phyloP scores from a whole-genome alignment of 2,888 invertebrate species.

The Sminthurinus aureus region DNA sequence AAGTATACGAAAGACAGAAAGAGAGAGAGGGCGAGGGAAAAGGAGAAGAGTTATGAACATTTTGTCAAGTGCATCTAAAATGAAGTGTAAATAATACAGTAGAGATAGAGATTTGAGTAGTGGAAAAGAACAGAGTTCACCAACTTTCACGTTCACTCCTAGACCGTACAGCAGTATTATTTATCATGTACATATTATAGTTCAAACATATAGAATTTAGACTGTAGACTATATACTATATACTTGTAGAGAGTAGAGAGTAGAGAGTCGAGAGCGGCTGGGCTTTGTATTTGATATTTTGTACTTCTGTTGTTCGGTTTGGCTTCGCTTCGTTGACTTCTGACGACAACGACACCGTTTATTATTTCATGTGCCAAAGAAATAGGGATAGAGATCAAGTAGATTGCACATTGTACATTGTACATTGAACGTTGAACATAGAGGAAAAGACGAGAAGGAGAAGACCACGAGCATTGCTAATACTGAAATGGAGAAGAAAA shows the following conservation, averaged over 20 bases:
- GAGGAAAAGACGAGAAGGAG: not conserved
- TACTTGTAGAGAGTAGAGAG: not conserved
- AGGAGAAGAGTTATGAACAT: not conserved
- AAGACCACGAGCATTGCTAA: too few relatives aligned
- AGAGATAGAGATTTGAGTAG: not conserved
- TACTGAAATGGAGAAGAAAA: not conserved
- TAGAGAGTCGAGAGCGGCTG: not conserved
- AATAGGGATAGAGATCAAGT: not conserved
- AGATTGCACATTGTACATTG: not conserved
- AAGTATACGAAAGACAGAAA: too few relatives aligned
- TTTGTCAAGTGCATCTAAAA: slow-evolving; percentile 1
- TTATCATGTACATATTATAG: not conserved
- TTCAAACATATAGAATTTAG: not conserved
- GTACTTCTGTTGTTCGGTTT: not conserved
- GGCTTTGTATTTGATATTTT: not conserved
- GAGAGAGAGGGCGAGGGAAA: not conserved
- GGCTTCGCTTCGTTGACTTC: not conserved
- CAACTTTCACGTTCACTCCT: not conserved
- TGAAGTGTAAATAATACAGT: not conserved
- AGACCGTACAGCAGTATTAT: not conserved
- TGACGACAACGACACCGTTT: not conserved
- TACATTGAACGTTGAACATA: not conserved
- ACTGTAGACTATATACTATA: not conserved
- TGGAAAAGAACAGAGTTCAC: not conserved
- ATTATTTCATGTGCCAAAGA: slow-evolving; percentile 9